Evolutionary conservation across 2,888 invertebrate species (phyloP).

Genomic region (Anticlea derivata): DNA sequence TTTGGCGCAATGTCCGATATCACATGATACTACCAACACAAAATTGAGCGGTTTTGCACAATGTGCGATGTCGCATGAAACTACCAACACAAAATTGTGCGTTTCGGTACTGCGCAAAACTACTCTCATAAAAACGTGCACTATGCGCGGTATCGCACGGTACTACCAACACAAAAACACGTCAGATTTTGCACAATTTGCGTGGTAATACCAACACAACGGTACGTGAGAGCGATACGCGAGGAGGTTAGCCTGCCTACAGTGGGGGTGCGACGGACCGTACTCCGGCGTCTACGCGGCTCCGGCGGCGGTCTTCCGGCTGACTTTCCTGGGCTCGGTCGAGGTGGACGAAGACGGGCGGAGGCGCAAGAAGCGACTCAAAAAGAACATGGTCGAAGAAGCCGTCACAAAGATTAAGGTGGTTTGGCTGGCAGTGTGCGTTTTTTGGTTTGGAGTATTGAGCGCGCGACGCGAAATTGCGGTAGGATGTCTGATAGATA

Average conservation of each 20-base stretch:
- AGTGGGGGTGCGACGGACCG: constrained; percentile 77
- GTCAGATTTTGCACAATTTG: too few species aligned
- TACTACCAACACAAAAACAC: not conserved
- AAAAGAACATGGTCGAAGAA: constrained; percentile 95
- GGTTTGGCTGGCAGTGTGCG: constrained; percentile 64
- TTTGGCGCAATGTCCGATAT: too few species aligned
- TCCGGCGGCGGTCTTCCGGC: constrained; percentile 90
- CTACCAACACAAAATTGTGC: too few species aligned
- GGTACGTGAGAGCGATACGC: constrained; percentile 34
- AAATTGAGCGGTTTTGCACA: too few species aligned
- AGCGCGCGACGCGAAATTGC: not conserved
- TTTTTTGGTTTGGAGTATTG: not conserved
- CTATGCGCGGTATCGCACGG: not conserved
- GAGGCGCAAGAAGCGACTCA: constrained; percentile 89
- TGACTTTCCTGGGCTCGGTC: constrained; percentile 92
- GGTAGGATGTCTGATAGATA: too few species aligned
- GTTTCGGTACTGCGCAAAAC: too few species aligned
- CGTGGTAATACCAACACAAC: constrained; percentile 7
- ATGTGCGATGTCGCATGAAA: too few species aligned
- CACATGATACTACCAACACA: too few species aligned
- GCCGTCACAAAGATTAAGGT: constrained; percentile 94
- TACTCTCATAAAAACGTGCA: not conserved
- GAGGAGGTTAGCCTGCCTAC: constrained; percentile 48
- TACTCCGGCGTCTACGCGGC: constrained; percentile 82
- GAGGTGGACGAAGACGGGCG: constrained; percentile 92